Percentiles rank a stretch among this genome's conserved stretches.
Conservation (phyloP, 2,113 vertebrate genomes). For the Odobenus rosmarus region DNA sequence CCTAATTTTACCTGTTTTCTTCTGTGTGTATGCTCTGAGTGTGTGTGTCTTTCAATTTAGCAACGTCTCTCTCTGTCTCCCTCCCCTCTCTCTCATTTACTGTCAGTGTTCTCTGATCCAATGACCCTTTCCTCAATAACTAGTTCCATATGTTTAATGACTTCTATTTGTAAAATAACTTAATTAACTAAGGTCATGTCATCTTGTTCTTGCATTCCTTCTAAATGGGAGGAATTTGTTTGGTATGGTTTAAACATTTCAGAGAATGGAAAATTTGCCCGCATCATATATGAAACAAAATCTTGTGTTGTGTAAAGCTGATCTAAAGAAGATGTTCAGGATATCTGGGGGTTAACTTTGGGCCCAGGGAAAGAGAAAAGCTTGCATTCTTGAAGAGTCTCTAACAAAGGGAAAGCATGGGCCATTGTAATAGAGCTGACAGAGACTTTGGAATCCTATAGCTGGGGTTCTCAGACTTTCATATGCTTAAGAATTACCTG, state of each 20-base stretch:
- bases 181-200: constrained; percentile 75
- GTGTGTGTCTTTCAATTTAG: neutral
- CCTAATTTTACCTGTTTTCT: neutral
- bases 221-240: constrained; percentile 77
- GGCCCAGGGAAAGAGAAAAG: neutral
- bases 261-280: constrained; percentile 76
- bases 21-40: constrained; percentile 31
- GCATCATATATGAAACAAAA: constrained; percentile 72
- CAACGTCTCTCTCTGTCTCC: neutral
- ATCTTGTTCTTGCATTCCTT: constrained; percentile 83
- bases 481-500: neutral
- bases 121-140: constrained; percentile 75
- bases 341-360: neutral
- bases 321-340: constrained; percentile 66
- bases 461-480: neutral
- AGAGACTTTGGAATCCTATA: neutral
- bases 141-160: constrained; percentile 81
- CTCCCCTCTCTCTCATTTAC: constrained; percentile 17
- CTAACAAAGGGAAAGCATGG: neutral
- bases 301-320: constrained; percentile 63
- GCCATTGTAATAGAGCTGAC: neutral
- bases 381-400: constrained; percentile 4
- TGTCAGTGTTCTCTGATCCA: neutral
- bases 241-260: constrained; percentile 75
- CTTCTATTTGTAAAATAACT: constrained; percentile 74